Percentiles rank a stretch among this genome's conserved stretches.
Evolutionary conservation across 2,113 vertebrate genomes (phyloP).

Genomic region (Sebastes fasciatus): DNA sequence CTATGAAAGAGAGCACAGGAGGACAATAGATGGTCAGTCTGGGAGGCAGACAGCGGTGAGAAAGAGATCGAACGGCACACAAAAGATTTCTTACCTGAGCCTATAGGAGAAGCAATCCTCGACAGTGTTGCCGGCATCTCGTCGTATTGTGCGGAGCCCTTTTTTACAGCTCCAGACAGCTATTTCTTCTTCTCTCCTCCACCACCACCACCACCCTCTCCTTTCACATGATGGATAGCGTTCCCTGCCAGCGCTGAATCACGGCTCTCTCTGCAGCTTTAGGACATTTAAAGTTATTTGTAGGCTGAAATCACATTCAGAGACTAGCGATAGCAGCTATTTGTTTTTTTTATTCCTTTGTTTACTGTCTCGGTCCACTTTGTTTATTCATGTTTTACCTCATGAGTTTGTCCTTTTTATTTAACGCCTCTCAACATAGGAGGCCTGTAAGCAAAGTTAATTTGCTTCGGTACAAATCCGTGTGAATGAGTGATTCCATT

Average conservation of each 20-base stretch:
- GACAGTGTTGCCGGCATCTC: background rate
- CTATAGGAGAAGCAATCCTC: background rate
- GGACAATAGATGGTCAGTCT: background rate
- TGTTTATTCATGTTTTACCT: background rate
- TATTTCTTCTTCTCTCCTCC: background rate
- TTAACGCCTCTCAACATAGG: background rate
- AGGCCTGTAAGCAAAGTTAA: no score
- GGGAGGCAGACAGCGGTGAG: background rate
- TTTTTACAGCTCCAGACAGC: background rate
- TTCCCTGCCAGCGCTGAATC: constrained; percentile 16
- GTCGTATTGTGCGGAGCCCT: background rate
- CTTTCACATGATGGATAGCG: constrained; percentile 6
- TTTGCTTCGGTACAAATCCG: no score
- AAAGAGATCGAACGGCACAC: background rate
- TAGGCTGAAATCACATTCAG: background rate
- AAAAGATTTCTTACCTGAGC: background rate
- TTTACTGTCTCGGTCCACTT: constrained; percentile 3
- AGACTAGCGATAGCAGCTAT: background rate
- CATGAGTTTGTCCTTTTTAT: background rate
- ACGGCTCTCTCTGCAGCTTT: background rate
- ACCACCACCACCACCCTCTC: background rate
- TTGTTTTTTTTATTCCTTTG: constrained; percentile 20
- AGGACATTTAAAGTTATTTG: constrained; percentile 27
- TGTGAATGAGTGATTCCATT: no score
- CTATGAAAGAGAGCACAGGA: background rate